Evolutionary conservation across 2,797 vertebrate genomes (phyloP).

Genomic region (Rhinatrema bivittatum): DNA sequence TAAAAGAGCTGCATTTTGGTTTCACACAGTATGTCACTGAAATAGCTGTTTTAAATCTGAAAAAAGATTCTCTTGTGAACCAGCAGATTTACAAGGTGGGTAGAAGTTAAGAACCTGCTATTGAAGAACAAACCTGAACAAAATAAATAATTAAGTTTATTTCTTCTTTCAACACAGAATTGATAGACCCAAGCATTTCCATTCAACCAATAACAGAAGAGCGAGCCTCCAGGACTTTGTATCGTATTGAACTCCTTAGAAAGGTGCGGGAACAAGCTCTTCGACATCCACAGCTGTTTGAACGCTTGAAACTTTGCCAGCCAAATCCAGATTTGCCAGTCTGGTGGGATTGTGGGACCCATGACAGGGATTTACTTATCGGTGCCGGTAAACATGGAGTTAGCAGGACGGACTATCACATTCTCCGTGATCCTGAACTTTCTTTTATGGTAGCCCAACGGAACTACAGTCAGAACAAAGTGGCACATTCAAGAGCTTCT

Average conservation of each 20-base stretch:
- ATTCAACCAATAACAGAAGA: slow-evolving; percentile 97
- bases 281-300: slow-evolving; percentile 78
- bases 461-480: slow-evolving; percentile 87
- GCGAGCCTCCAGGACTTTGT: slow-evolving; percentile 89
- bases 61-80: no score
- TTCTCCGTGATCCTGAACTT: slow-evolving; percentile 92
- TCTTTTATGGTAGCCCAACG: slow-evolving; percentile 89
- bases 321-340: slow-evolving; percentile 85
- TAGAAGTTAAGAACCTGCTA: no score
- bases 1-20: no score
- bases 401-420: slow-evolving; percentile 96
- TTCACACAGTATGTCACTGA: no score
- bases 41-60: no score
- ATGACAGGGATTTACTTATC: slow-evolving; percentile 91
- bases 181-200: slow-evolving; percentile 78
- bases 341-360: slow-evolving; percentile 92
- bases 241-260: slow-evolving; percentile 88
- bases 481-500: slow-evolving; percentile 51
- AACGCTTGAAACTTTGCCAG: slow-evolving; percentile 85
- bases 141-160: no score
- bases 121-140: no score
- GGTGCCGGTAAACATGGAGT: slow-evolving; percentile 95
- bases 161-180: slow-evolving; percentile 51
- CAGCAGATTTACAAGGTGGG: no score
- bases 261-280: slow-evolving; percentile 95